Conservation (phyloP, 2,888 invertebrate genomes). For the Heliconius charithonia region DNA sequence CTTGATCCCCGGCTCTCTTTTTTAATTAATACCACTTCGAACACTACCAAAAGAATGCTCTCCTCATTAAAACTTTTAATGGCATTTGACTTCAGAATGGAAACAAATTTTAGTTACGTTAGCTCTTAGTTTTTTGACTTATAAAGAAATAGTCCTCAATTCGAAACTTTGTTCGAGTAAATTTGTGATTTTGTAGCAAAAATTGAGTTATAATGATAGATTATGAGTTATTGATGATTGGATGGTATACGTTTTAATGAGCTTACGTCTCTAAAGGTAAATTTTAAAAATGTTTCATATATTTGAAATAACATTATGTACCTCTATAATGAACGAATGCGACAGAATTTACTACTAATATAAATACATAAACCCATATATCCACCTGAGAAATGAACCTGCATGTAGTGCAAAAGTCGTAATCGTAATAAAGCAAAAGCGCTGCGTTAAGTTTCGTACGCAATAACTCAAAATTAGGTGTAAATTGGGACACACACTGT, state of each 20-base stretch:
- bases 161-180: constrained; percentile 23
- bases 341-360: no score
- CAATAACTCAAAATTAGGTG: no score
- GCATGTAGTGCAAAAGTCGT: no score
- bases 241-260: background rate
- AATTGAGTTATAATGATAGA: background rate
- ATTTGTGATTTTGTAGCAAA: background rate
- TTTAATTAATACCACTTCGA: constrained; percentile 83
- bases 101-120: constrained; percentile 73
- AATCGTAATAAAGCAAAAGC: no score
- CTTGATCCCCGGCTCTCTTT: constrained; percentile 74
- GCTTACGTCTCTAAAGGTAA: no score
- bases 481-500: no score
- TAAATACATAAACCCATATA: no score
- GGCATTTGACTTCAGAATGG: constrained; percentile 77
- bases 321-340: no score
- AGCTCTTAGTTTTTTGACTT: constrained; percentile 63
- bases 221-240: background rate
- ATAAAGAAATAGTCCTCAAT: constrained; percentile 46
- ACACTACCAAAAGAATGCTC: constrained; percentile 79
- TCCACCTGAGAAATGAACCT: no score
- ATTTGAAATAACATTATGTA: no score
- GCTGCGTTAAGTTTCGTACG: no score
- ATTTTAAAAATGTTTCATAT: no score
- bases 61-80: constrained; percentile 83